Evolutionary conservation across 2,888 invertebrate genomes (phyloP).

Genomic region (Oxyteleia sp.): DNA sequence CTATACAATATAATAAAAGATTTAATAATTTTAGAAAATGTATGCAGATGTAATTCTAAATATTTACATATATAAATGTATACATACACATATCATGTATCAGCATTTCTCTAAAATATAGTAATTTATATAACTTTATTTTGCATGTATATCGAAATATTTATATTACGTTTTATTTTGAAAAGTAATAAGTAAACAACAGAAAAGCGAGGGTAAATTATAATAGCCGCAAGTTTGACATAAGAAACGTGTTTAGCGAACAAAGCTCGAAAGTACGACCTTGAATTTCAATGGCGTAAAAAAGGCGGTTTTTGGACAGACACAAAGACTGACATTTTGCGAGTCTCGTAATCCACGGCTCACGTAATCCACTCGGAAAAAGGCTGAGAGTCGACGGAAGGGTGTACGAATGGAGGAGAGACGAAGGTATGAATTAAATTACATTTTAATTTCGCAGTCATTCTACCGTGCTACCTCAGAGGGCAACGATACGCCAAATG

Average conservation of each 20-base stretch:
- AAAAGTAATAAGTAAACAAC: slow-evolving; percentile 28
- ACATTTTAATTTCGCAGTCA: slow-evolving; percentile 87
- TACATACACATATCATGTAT: too few species aligned
- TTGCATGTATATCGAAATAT: too few species aligned
- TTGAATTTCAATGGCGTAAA: slow-evolving; percentile 59
- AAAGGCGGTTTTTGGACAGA: slow-evolving; percentile 55
- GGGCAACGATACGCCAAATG: too few species aligned
- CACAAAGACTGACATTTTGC: slow-evolving; percentile 61
- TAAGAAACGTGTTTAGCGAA: slow-evolving; percentile 46
- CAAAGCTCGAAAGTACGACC: slow-evolving; percentile 61
- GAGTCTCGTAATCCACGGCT: slow-evolving; percentile 66
- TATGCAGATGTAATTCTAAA: too few species aligned
- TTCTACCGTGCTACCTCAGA: too few species aligned
- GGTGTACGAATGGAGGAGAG: slow-evolving; percentile 70
- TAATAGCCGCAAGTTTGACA: slow-evolving; percentile 28
- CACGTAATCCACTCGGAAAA: slow-evolving; percentile 72
- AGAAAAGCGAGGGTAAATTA: slow-evolving; percentile 1
- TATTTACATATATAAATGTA: too few species aligned
- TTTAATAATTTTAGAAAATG: too few species aligned
- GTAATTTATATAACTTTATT: too few species aligned
- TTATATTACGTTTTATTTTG: slow-evolving; percentile 18
- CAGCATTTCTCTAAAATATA: too few species aligned
- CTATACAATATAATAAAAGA: too few species aligned
- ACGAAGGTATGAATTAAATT: slow-evolving; percentile 83
- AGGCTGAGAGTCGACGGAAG: slow-evolving; percentile 66